These are phyloP conservation scores for Platysteira castanea DNA, from an alignment of 2,113 vertebrate species.

Conservation along the genomic window DNA sequence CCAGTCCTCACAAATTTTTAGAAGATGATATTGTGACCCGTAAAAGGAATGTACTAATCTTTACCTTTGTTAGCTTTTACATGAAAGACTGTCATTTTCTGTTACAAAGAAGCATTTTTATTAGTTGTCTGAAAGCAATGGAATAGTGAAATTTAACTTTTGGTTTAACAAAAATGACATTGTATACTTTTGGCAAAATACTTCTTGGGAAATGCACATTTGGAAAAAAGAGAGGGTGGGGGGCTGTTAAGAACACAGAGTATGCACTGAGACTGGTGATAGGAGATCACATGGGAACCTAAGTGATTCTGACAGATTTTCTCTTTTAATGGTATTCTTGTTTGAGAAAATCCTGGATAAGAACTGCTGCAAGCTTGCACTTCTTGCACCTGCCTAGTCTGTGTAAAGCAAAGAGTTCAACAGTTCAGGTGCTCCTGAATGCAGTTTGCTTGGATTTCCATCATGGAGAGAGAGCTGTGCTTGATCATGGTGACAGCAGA, in stretches of 20 bases:
- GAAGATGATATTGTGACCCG: neutral
- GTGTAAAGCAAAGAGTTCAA: neutral
- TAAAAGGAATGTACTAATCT: neutral
- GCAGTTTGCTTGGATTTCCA: neutral
- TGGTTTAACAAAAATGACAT: neutral
- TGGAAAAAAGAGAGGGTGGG: fast-evolving
- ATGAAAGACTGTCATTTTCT: neutral
- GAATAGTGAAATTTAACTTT: neutral
- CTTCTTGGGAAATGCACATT: neutral
- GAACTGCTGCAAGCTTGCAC: neutral
- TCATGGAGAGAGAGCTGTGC: neutral
- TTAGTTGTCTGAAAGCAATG: neutral
- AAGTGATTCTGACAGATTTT: neutral
- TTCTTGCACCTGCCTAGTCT: neutral
- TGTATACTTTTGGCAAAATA: neutral
- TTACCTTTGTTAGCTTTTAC: neutral
- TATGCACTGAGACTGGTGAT: neutral
- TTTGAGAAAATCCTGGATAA: neutral
- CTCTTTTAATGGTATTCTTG: neutral
- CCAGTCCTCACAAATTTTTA: neutral
- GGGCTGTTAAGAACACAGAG: neutral
- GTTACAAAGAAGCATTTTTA: neutral
- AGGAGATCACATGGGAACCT: neutral
- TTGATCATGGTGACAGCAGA: neutral
- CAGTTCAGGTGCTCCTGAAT: neutral